Evolutionary conservation across 2,113 vertebrate genomes (phyloP), one percentile per base, ranked within the genome.

Genomic region (Xenus cinereus): DNA sequence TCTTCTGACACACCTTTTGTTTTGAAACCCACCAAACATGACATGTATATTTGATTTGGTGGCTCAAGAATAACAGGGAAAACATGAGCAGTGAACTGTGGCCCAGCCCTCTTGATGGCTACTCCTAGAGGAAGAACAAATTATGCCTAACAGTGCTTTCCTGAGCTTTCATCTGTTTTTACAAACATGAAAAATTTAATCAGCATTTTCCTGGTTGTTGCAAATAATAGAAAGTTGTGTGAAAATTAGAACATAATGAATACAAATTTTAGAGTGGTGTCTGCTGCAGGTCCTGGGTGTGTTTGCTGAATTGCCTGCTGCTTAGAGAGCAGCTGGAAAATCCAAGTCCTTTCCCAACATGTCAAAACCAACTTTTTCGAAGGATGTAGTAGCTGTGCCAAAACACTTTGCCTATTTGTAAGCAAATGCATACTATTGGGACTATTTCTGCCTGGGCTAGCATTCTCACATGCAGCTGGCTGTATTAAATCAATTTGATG

Each of bases 401-500:
- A 80, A 93, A 87, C 77, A 87, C 89, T 89, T 94, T 93, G 74
- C 59, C 81, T 91, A 11, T 79, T 85, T 79, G 74, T 91, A 92
- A 95, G 89, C 67, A 91, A 91, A 87, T 37, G 30, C 13, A 8
- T 17, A 8, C 83, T 62, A 4, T 5, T 75, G 91, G 84, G 74
- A 94, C 75, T 74, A 33, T 73, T 43, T 87, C 74, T 91, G 87
- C 84, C 24, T 72, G 87, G 84, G 91, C 93, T 84, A 85, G 84
- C 41, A 45, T 39, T 94, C 88, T 60, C 30, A 30, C 57, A 8
- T 71, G 89, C 95, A 96, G 91, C 93, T 96, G 97, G 74, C 84
- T 95, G 87, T 81, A 74, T 87, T 97, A 95, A 94, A 92, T 93
- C 87, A 96, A 50, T 69, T 82, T 97, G 93, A 97, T 94, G 50